Evolutionary conservation across 2,888 invertebrate genomes (phyloP), one percentile per base, ranked within the genome.

Genomic region (Phortica okadai): DNA sequence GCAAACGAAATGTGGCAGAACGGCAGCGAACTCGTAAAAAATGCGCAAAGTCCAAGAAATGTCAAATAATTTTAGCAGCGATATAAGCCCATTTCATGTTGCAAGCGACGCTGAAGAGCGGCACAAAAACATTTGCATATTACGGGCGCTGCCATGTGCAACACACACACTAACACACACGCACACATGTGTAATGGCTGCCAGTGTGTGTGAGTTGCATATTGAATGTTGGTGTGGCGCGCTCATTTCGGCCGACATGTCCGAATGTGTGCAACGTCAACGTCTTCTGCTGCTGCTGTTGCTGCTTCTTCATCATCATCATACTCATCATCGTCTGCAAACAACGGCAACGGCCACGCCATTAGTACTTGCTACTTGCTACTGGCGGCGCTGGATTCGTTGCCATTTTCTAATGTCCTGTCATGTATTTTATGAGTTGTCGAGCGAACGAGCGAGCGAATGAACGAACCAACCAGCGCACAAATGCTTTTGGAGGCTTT

Each of bases 81-180:
- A 89, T 88, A 88, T 86, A 88, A 89, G 82, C 90, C 89, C 90
- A 89, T 89, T 89, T 89, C 89, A 84, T 90, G 90, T 90, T 89
- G 16, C 62, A 16, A 83, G 84, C 85, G 86, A 73, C 74, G 73
- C 21, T 78, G 77, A 42, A 75, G 73, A 78, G 75, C 76, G 75
- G 76, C 76, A 77, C 59, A 73, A 73, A 56, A 77, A 76, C 79
- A 77, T 88, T 83, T 86, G 86, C 86, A 88, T 87, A 72, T 74
- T 70, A 42, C 10, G 77, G 25, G 44, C 41, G 14, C 8, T 56
- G 69, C 33, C 54, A 62, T 21, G 79, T 79, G 79, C 81, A 14
- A 69, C 69, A 44, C 21, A 21, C 45, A 66, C 62, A 62, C 50
- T 80, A 14, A 69, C 69, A 44, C 21, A 21, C 45, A 66, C 62